These are phyloP conservation scores for Cataglyphis hispanica DNA, from an alignment of 1,140 invertebrate genomes.

Conservation along the genomic window DNA sequence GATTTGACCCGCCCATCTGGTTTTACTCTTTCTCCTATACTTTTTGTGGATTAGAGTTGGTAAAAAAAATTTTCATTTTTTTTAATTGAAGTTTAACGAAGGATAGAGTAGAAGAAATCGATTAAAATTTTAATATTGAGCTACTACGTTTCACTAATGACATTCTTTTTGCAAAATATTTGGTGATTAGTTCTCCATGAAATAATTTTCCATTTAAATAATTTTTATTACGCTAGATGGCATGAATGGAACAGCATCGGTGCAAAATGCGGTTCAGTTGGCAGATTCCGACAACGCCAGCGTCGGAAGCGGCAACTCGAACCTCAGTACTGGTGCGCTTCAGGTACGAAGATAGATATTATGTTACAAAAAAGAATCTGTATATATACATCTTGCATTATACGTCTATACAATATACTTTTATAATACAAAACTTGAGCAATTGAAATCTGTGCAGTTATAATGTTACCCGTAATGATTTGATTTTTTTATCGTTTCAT, in stretches of 20 bases:
- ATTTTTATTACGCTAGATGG: constrained; percentile 76
- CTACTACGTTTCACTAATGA: background rate
- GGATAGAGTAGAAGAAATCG: background rate
- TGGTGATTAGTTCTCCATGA: background rate
- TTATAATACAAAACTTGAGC: background rate
- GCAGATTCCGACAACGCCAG: constrained; percentile 81
- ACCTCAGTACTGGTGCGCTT: constrained; percentile 82
- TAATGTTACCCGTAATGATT: background rate
- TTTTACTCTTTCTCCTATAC: too few relatives aligned
- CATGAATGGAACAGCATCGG: constrained; percentile 70
- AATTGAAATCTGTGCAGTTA: background rate
- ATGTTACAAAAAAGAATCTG: background rate
- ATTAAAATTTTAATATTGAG: constrained; percentile 26
- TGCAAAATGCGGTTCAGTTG: constrained; percentile 75
- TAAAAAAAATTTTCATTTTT: background rate
- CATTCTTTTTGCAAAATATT: background rate
- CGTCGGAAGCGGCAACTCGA: constrained; percentile 83
- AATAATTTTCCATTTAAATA: too few relatives aligned
- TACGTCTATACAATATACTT: too few relatives aligned
- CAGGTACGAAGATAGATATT: constrained; percentile 75
- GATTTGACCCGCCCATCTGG: too few relatives aligned
- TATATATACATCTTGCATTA: too few relatives aligned
- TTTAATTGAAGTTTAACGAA: constrained; percentile 21
- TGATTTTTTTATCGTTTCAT: background rate
- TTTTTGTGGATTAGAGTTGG: background rate